Evolutionary conservation across 2,797 vertebrate species (phyloP).

Genomic region (Spizella passerina): DNA sequence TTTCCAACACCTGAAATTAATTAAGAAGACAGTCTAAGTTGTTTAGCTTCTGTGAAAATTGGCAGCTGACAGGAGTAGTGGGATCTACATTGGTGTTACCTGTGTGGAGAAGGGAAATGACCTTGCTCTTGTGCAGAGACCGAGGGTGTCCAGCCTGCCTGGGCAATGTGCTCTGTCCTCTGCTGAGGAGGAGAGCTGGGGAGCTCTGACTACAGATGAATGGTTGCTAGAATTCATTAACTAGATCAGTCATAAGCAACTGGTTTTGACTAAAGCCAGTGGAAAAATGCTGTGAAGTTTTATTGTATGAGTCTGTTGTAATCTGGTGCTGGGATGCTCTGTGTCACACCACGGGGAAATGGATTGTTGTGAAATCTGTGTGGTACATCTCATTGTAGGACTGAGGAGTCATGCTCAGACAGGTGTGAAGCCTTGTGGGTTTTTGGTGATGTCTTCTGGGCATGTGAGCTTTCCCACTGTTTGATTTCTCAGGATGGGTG

Average conservation of each 20-base stretch:
- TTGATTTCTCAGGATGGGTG: background rate
- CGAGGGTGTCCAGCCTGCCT: background rate
- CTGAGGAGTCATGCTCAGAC: background rate
- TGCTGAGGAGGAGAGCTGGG: background rate
- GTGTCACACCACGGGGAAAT: background rate
- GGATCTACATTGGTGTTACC: background rate
- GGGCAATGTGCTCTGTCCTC: background rate
- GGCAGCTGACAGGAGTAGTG: background rate
- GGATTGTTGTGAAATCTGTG: background rate
- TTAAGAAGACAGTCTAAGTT: background rate
- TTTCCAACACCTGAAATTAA: background rate
- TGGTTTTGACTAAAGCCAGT: background rate
- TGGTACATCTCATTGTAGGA: background rate
- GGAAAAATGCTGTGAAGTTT: background rate
- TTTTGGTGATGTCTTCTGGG: background rate
- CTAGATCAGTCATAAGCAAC: background rate
- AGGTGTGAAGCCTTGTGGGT: background rate
- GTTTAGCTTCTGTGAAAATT: background rate
- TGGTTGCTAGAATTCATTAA: background rate
- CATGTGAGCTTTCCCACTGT: background rate
- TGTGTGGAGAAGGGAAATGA: background rate
- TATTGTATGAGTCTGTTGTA: fast-evolving
- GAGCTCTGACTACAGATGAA: background rate
- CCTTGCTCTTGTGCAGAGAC: fast-evolving
- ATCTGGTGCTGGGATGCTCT: background rate